Evolutionary conservation across 2,888 invertebrate species (phyloP).

Genomic region (Cecidostiba fungosa): DNA sequence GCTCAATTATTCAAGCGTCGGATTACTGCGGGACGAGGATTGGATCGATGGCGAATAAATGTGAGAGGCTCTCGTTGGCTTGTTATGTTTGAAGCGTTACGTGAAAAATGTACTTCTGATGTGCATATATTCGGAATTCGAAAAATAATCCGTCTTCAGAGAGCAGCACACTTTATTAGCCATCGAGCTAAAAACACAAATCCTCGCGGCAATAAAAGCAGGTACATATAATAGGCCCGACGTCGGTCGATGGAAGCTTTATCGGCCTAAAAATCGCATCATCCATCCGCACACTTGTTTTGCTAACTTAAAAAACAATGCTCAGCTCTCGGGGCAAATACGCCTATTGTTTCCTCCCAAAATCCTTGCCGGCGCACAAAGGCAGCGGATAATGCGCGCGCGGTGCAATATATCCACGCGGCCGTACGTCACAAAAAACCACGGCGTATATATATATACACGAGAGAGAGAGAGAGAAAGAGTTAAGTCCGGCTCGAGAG

Average conservation of each 20-base stretch:
- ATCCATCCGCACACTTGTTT: slow-evolving; percentile 52
- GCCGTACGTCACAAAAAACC: slow-evolving; percentile 28
- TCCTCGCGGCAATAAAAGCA: slow-evolving; percentile 11
- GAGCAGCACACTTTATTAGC: slow-evolving; percentile 9
- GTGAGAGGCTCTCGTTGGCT: slow-evolving; percentile 17
- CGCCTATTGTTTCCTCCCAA: slow-evolving; percentile 46
- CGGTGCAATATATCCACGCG: slow-evolving; percentile 35
- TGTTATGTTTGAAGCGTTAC: not conserved
- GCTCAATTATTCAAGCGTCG: slow-evolving; percentile 62
- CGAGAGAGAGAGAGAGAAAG: slow-evolving; percentile 39
- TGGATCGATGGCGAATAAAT: slow-evolving; percentile 69
- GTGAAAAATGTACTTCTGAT: not conserved
- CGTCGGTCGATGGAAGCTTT: not conserved
- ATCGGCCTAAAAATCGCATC: slow-evolving; percentile 49
- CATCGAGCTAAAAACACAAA: not conserved
- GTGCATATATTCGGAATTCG: not conserved
- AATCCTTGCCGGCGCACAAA: slow-evolving; percentile 39
- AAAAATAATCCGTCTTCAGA: not conserved
- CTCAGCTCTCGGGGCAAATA: slow-evolving; percentile 32
- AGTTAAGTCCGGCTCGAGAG: slow-evolving; percentile 47
- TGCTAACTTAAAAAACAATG: slow-evolving; percentile 61
- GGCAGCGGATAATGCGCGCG: not conserved
- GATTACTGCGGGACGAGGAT: slow-evolving; percentile 45
- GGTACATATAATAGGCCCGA: slow-evolving; percentile 2
- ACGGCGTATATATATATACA: slow-evolving; percentile 20